phyloP scores from a whole-genome alignment of 1,140 invertebrate genomes.

The Muscidifurax raptorellus region DNA sequence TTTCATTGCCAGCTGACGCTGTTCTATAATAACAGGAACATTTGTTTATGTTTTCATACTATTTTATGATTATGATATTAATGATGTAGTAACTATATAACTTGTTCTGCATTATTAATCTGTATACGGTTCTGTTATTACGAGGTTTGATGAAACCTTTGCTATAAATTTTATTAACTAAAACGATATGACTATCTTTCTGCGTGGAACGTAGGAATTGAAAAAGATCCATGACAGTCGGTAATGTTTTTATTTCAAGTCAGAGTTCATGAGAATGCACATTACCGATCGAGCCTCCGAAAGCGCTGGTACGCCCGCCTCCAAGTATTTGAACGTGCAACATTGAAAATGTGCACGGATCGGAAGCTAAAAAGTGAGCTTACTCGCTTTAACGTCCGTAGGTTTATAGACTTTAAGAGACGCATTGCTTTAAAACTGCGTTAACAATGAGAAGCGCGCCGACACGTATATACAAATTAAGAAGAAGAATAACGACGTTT shows the following conservation, averaged over 20 bases:
- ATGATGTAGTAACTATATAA: too few species aligned
- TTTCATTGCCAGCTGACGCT: not conserved
- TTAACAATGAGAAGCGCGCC: constrained; percentile 64
- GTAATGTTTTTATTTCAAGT: not conserved
- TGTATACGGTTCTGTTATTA: not conserved
- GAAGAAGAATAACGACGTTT: not conserved
- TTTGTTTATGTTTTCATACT: not conserved
- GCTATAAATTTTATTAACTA: not conserved
- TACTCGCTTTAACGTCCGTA: constrained; percentile 69
- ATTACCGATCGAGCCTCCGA: constrained; percentile 15
- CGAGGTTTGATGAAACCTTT: not conserved
- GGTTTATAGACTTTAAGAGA: constrained; percentile 59
- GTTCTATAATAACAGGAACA: not conserved
- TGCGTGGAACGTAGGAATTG: not conserved
- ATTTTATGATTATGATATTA: too few species aligned
- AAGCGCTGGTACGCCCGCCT: not conserved
- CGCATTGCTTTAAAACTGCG: constrained; percentile 61
- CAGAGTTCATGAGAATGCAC: not conserved
- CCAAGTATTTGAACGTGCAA: constrained; percentile 22
- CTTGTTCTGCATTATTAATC: too few species aligned
- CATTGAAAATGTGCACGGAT: not conserved
- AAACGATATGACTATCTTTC: not conserved
- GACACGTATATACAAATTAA: not conserved
- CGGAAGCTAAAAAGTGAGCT: constrained; percentile 66
- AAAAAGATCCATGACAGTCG: too few species aligned